Base-by-base conservation (phyloP, 2,888 invertebrate genomes). In the Geotrupes spiniger region DNA sequence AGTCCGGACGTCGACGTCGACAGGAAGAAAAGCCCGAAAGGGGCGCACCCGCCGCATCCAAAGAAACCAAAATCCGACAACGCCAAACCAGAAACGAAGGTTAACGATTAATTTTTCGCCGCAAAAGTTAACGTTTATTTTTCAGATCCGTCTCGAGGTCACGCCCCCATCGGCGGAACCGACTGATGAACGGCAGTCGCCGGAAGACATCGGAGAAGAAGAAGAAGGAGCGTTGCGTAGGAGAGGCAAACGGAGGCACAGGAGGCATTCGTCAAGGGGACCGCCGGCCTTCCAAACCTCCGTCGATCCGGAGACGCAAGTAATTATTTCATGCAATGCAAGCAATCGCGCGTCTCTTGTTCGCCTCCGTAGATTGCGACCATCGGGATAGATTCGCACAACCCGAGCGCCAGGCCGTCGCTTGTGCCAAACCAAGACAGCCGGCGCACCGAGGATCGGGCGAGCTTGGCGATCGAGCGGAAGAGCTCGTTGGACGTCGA, bases 261-360 rank as follows among this genome's bases (percentile, higher is more conserved):
- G 61, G 10, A 53, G 69, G 17, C 70, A 73, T 53, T 56, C 64
- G 25, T 72, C 71, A 0, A 59, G 66, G 47, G 67, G 67, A 16
- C 67, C 67, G 8, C 64, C 69, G 9, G 65, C 66, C 16, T 69
- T 70, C 48, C 70, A 71, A 46, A 59, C 65, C 57, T 59, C 69
- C 60, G 41, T 83, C 53, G 86, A 86, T 65, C 86, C 86, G 0
- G 86, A 86, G 71, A 86, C 86, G 1, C 85, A 85, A 66, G 83
- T 80, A 51, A 43, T 37, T 39, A 12, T 33, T 36, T 41, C 43
- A 40, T 44, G 45, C 36, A n/a, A n/a, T n/a, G n/a, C n/a, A n/a
- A n/a, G n/a, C n/a, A n/a, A n/a, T n/a, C n/a, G n/a, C n/a, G n/a
- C n/a, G n/a, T n/a, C n/a, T n/a, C n/a, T n/a, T n/a, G n/a, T n/a